Conservation (phyloP, 2,888 invertebrate species). For the Lottia scabra region DNA sequence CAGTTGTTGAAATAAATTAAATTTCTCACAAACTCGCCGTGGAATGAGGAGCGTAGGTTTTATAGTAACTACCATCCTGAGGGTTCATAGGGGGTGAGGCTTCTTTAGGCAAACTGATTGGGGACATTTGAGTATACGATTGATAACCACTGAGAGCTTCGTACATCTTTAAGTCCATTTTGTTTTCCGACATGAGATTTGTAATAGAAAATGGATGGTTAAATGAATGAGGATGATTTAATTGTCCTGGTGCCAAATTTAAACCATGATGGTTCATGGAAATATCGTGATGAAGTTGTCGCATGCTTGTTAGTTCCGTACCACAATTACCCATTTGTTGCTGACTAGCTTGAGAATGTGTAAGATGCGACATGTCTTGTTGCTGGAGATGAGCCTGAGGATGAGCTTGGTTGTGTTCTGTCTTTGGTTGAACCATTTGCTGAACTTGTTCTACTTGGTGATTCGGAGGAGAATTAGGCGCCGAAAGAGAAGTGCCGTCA, state of each 20-base stretch:
- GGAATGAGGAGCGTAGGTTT: slow-evolving; percentile 56
- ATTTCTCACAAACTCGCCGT: slow-evolving; percentile 54
- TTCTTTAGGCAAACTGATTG: slow-evolving; percentile 41
- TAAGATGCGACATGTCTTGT: slow-evolving; percentile 29
- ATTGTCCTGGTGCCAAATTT: slow-evolving; percentile 51
- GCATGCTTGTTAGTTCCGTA: slow-evolving; percentile 31
- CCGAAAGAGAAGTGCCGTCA: slow-evolving; percentile 22
- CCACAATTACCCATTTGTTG: slow-evolving; percentile 23
- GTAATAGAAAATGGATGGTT: slow-evolving; percentile 96
- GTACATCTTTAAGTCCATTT: slow-evolving; percentile 93
- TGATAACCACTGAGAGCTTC: slow-evolving; percentile 68
- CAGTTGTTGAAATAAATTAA: neutral
- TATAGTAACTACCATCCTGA: slow-evolving; percentile 56
- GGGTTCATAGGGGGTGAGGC: slow-evolving; percentile 37
- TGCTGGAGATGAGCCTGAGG: slow-evolving; percentile 73
- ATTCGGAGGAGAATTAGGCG: slow-evolving; percentile 28
- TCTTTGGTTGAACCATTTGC: slow-evolving; percentile 35
- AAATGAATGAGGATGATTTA: slow-evolving; percentile 67
- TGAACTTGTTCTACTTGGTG: slow-evolving; percentile 21
- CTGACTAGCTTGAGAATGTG: slow-evolving; percentile 34
- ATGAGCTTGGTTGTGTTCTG: slow-evolving; percentile 74
- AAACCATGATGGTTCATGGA: slow-evolving; percentile 35
- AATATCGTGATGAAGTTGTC: slow-evolving; percentile 35
- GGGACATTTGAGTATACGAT: slow-evolving; percentile 49
- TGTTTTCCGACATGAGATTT: slow-evolving; percentile 83